These are phyloP conservation scores for Dipodomys merriami DNA, from an alignment of 2,113 vertebrate species.

Conservation along the genomic window DNA sequence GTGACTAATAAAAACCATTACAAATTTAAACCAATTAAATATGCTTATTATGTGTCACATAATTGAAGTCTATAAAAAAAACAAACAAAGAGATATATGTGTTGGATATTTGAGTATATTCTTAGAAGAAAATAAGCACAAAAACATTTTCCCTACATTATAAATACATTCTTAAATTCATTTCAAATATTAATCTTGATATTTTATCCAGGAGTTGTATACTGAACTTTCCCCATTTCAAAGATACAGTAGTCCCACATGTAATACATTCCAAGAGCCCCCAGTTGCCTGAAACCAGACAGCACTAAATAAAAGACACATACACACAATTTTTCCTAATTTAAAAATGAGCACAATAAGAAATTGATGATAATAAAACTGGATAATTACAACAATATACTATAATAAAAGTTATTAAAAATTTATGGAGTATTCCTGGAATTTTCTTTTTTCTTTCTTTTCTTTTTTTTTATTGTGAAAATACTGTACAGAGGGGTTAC, in stretches of 20 bases:
- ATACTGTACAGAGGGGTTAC: too few species aligned
- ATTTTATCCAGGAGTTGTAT: conserved; percentile 17
- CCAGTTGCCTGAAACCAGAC: neutral
- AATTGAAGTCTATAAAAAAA: neutral
- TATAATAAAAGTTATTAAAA: too few species aligned
- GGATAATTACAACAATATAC: neutral
- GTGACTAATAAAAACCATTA: neutral
- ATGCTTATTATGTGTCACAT: neutral
- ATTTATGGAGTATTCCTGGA: neutral
- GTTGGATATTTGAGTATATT: neutral
- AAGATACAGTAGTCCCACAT: neutral
- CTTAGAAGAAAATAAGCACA: neutral
- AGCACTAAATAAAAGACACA: neutral
- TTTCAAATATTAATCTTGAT: conserved; percentile 14
- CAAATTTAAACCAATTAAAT: neutral
- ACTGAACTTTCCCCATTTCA: neutral
- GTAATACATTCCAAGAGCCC: neutral
- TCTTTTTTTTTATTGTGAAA: too few species aligned
- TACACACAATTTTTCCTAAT: neutral
- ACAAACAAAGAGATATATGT: neutral
- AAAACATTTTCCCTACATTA: neutral
- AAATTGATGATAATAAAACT: neutral
- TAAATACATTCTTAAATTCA: neutral
- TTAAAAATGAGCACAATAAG: neutral
- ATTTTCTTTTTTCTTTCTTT: too few species aligned